These are phyloP conservation scores for Melitaea cinxia DNA, from an alignment of 1,140 invertebrate species.

Conservation along the genomic window DNA sequence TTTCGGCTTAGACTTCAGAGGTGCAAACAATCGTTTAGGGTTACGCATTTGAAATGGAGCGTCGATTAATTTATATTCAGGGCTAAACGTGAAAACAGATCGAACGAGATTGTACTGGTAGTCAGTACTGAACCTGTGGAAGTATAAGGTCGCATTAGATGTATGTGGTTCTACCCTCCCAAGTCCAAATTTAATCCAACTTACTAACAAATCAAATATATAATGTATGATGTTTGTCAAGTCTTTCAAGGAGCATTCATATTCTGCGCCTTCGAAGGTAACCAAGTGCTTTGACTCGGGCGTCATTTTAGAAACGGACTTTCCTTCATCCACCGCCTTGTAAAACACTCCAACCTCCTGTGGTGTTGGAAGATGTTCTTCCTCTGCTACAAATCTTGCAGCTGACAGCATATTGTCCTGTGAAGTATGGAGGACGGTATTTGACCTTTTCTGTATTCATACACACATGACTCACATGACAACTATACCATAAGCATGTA, in stretches of 20 bases:
- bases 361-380: slow-evolving; percentile 49
- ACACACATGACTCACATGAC: no score
- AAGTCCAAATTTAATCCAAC: no score
- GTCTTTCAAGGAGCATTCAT: slow-evolving; percentile 60
- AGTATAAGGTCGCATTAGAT: no score
- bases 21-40: slow-evolving; percentile 55
- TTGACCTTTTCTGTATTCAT: no score
- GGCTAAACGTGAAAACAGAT: slow-evolving; percentile 61
- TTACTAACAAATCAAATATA: slow-evolving; percentile 70
- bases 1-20: slow-evolving; percentile 48
- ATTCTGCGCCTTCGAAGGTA: slow-evolving; percentile 51
- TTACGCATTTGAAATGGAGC: slow-evolving; percentile 54
- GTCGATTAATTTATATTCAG: slow-evolving; percentile 60
- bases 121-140: slow-evolving; percentile 68
- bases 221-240: slow-evolving; percentile 69
- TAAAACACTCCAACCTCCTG: slow-evolving; percentile 50
- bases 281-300: slow-evolving; percentile 45
- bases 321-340: slow-evolving; percentile 39
- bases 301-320: neutral
- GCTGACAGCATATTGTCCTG: slow-evolving; percentile 68
- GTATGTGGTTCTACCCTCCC: neutral
- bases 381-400: slow-evolving; percentile 47
- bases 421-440: neutral
- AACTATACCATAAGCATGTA: no score
- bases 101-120: slow-evolving; percentile 68